Evolutionary conservation across 2,888 invertebrate genomes (phyloP), one percentile per base, ranked within the genome.

Genomic region (Aricia artaxerxes): DNA sequence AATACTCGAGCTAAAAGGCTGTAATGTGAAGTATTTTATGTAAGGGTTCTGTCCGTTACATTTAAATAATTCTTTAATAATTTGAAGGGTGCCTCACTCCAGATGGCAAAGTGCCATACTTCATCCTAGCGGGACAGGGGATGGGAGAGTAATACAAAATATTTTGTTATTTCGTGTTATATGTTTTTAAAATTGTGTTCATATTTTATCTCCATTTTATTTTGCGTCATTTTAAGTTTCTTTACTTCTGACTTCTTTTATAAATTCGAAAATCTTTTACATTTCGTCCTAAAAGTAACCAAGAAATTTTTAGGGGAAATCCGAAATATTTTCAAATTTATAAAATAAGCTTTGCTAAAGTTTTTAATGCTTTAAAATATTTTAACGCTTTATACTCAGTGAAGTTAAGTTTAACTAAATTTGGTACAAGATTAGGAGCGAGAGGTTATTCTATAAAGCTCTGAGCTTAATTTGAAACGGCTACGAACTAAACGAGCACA

Each of bases 381-480:
- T 13, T 69, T 69, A 69, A 69, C 13, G 35, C 13, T 69, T 69
- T 69, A 69, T 35, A 35, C 69, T 69, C 69, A 69, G 35, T 38
- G 11, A 69, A 38, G 69, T 69, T 69, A 69, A 35, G 69, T 69
- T 69, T 6, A 69, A 69, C 69, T 69, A 69, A 38, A 69, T 69
- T 69, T 69, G 69, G 69, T 35, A 69, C 69, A 69, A 38, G 13
- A 69, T 69, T 69, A 69, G 35, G 38, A 69, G 69, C 35, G 69
- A 69, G 69, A 69, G 69, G 69, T 73, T 44, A 73, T 73, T 73
- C 6, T 44, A 73, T 73, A 73, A 73, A 73, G 73, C 73, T 73
- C 73, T 44, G 73, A 73, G 73, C 73, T 44, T 44, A 73, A 73
- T 73, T 73, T 73, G 24, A 73, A 73, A 73, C 44, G 44, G 73